phyloP scores from a whole-genome alignment of 2,113 vertebrate genomes.

The Catharus bicknelli region DNA sequence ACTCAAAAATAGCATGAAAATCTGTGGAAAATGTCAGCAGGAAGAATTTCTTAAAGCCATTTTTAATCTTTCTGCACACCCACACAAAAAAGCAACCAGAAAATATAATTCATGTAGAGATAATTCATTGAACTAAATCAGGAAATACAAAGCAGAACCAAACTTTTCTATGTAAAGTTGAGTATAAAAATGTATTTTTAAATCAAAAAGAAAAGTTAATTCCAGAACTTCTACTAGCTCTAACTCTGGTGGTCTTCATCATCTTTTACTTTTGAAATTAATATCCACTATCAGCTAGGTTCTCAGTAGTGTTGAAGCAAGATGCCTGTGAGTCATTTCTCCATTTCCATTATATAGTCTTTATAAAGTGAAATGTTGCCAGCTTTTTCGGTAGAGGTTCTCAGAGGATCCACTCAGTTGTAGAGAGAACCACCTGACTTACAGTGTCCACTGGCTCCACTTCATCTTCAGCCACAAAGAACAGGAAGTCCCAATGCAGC shows the following conservation, averaged over 20 bases:
- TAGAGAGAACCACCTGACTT: not conserved
- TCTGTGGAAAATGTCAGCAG: constrained; percentile 19
- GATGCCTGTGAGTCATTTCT: not conserved
- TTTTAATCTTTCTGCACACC: not conserved
- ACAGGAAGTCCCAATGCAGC: not conserved
- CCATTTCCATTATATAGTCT: not conserved
- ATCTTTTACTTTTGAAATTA: not conserved
- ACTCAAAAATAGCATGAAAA: not conserved
- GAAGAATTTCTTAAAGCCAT: not conserved
- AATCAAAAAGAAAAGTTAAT: not conserved
- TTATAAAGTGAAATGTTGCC: not conserved
- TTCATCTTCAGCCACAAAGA: not conserved
- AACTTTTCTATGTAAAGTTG: not conserved
- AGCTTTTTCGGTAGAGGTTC: not conserved
- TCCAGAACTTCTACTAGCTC: not conserved
- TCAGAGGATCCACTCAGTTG: not conserved
- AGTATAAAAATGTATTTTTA: not conserved
- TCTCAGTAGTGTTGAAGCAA: not conserved
- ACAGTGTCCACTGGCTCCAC: not conserved
- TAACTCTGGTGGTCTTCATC: not conserved
- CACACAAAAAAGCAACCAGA: not conserved
- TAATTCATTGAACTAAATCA: not conserved
- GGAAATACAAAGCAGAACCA: not conserved
- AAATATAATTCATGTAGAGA: not conserved
- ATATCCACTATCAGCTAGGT: not conserved